These are phyloP conservation scores for Colostygia pectinataria DNA, from an alignment of 2,888 invertebrate genomes.

Conservation along the genomic window DNA sequence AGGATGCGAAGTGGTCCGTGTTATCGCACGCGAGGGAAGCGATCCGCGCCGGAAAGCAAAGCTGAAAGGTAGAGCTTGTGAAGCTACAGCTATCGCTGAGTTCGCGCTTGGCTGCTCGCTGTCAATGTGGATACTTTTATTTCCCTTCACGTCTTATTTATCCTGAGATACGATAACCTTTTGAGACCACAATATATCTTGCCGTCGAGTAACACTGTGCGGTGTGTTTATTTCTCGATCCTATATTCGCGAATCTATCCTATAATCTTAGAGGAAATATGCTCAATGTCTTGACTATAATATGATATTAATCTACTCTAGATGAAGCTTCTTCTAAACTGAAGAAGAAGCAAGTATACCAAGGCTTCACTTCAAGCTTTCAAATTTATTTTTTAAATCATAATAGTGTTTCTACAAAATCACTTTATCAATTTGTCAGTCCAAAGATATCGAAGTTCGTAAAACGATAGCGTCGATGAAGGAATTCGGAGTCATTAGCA, in stretches of 20 bases:
- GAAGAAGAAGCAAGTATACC: too few species aligned
- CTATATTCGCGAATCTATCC: too few species aligned
- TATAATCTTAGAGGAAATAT: too few species aligned
- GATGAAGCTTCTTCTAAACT: too few species aligned
- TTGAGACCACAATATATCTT: too few species aligned
- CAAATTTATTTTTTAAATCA: background rate
- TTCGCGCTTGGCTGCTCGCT: constrained; percentile 1
- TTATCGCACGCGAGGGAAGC: background rate
- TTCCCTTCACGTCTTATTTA: background rate
- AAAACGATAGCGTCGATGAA: constrained; percentile 16
- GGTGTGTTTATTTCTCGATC: too few species aligned
- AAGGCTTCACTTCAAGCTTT: too few species aligned
- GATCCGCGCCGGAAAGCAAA: background rate
- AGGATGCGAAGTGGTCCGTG: too few species aligned
- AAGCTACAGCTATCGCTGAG: background rate
- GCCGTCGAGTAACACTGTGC: too few species aligned
- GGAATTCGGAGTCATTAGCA: constrained; percentile 28
- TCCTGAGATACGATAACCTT: too few species aligned
- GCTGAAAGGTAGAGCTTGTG: background rate
- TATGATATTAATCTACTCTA: too few species aligned
- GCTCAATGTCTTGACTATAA: too few species aligned
- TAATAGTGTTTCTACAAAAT: background rate
- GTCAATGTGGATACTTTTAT: background rate
- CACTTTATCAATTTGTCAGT: constrained; percentile 4
- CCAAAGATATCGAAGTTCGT: constrained; percentile 9